Evolutionary conservation across 2,888 invertebrate genomes (phyloP).

Genomic region (Hemaris fuciformis): DNA sequence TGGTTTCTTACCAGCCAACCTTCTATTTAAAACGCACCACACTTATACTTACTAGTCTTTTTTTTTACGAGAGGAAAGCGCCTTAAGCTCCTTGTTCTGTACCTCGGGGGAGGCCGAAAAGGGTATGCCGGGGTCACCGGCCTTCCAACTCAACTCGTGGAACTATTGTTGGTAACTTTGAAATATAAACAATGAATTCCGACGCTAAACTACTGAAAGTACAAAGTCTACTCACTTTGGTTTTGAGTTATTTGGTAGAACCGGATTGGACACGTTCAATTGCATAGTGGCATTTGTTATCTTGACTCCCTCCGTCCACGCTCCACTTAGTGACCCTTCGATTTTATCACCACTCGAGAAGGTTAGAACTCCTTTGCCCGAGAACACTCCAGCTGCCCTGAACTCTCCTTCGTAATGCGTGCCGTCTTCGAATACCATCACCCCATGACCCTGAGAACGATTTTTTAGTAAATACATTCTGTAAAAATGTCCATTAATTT

Average conservation of each 20-base stretch:
- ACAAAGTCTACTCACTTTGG: constrained; percentile 79
- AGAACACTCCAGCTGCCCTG: constrained; percentile 88
- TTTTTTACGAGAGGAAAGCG: no score
- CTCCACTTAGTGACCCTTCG: constrained; percentile 87
- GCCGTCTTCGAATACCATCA: constrained; percentile 94
- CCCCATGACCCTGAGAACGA: constrained; percentile 88
- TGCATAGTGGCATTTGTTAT: constrained; percentile 87
- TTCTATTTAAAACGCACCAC: no score
- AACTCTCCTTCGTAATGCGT: constrained; percentile 95
- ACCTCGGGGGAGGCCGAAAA: no score
- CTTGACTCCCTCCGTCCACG: constrained; percentile 89
- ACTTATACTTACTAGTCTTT: no score
- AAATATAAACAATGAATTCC: background rate
- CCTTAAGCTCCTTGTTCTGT: no score
- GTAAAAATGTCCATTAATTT: no score
- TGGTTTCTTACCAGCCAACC: no score
- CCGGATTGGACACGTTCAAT: constrained; percentile 82
- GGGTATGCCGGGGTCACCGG: no score
- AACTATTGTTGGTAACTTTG: no score
- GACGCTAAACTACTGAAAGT: background rate
- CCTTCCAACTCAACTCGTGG: no score
- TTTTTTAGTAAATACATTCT: no score
- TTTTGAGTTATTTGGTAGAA: constrained; percentile 77
- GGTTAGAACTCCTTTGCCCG: constrained; percentile 90
- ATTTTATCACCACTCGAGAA: constrained; percentile 89